Percentiles rank a stretch among this genome's conserved stretches.
These are phyloP conservation scores for Acanthurus lineatus DNA, from an alignment of 2,797 vertebrate genomes.

Conservation along the genomic window DNA sequence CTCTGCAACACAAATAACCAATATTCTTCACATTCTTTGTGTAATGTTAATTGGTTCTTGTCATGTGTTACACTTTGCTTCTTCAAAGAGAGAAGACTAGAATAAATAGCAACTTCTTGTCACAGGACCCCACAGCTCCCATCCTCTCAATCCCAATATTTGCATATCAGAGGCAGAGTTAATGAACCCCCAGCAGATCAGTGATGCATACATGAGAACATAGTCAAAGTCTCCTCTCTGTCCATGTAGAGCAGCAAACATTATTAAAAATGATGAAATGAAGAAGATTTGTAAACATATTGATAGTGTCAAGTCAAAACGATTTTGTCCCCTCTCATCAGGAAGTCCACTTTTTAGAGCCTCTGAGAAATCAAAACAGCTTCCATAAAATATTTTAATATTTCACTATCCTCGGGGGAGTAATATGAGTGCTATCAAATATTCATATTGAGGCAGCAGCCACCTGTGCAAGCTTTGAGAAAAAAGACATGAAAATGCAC, in stretches of 20 bases:
- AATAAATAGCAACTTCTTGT: neutral
- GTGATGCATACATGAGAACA: neutral
- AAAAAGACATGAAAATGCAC: conserved; percentile 45
- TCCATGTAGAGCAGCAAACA: neutral
- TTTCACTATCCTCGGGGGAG: conserved; percentile 80
- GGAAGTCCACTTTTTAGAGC: conserved; percentile 35
- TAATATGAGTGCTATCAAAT: conserved; percentile 81
- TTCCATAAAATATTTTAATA: conserved; percentile 81
- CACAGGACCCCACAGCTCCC: neutral
- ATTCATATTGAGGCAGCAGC: conserved; percentile 79
- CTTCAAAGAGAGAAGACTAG: neutral
- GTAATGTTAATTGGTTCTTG: too few species aligned
- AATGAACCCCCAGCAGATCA: conserved; percentile 30
- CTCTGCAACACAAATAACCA: too few species aligned
- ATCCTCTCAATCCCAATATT: neutral
- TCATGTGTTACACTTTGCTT: too few species aligned
- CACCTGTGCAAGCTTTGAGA: conserved; percentile 77
- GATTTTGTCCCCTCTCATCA: neutral
- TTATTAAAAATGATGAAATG: neutral
- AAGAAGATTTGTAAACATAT: conserved; percentile 16
- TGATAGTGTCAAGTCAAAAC: conserved; percentile 8
- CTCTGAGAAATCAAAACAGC: conserved; percentile 59
- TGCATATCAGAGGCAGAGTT: conserved; percentile 22
- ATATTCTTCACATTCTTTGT: too few species aligned
- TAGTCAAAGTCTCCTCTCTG: conserved; percentile 5